Evolutionary conservation across 2,888 invertebrate species (phyloP).

Genomic region (Epistrophe grossulariae): DNA sequence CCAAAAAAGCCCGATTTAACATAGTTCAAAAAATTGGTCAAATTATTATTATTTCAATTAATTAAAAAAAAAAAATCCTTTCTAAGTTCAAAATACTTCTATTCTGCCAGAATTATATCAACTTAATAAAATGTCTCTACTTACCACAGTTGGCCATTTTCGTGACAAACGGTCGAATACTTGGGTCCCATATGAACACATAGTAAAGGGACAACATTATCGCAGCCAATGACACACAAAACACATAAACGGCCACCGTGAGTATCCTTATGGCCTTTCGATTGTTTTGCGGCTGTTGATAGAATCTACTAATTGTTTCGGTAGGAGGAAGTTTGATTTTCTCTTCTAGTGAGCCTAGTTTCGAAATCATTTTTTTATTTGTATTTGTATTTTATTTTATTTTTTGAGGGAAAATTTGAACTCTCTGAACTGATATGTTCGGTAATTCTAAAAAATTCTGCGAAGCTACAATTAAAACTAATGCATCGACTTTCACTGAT

Average conservation of each 20-base stretch:
- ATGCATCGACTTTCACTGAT: slow-evolving; percentile 50
- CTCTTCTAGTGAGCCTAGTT: slow-evolving; percentile 83
- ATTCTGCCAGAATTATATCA: background rate
- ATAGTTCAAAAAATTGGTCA: too few relatives aligned
- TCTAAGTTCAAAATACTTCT: background rate
- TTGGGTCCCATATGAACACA: slow-evolving; percentile 96
- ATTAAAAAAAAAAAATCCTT: background rate
- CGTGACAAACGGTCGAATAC: slow-evolving; percentile 84
- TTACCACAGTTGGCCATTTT: slow-evolving; percentile 83
- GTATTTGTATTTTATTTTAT: background rate
- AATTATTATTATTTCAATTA: too few relatives aligned
- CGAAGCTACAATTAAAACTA: slow-evolving; percentile 18
- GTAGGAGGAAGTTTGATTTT: slow-evolving; percentile 84
- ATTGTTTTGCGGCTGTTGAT: slow-evolving; percentile 90
- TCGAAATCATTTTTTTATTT: slow-evolving; percentile 81
- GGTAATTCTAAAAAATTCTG: slow-evolving; percentile 21
- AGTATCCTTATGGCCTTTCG: slow-evolving; percentile 95
- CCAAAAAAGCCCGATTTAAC: too few relatives aligned
- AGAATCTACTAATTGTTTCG: slow-evolving; percentile 83
- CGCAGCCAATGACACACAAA: slow-evolving; percentile 96
- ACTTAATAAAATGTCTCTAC: slow-evolving; percentile 44
- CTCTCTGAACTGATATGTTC: slow-evolving; percentile 67
- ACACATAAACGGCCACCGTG: slow-evolving; percentile 96
- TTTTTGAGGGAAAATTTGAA: slow-evolving; percentile 50
- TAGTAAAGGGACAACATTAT: slow-evolving; percentile 97